Evolutionary conservation across 1,140 invertebrate species (phyloP).

Genomic region (Lepidurus couesii): DNA sequence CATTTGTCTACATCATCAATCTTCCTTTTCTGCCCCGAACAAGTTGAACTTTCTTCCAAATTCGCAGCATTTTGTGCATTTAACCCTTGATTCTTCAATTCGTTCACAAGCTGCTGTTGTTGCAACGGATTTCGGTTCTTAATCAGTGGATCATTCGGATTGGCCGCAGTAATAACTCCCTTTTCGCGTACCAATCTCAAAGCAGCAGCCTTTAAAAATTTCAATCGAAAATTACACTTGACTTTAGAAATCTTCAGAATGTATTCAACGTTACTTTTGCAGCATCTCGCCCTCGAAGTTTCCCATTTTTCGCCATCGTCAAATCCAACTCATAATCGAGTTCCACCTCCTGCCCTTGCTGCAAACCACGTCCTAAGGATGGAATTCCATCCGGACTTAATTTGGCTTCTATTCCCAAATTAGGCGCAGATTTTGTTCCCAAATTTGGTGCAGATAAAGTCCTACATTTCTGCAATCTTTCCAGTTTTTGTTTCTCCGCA

Average conservation of each 20-base stretch:
- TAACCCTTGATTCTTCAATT: not conserved
- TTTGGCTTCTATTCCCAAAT: not conserved
- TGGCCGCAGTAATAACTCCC: not conserved
- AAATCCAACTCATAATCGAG: not conserved
- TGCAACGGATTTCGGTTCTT: not conserved
- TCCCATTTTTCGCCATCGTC: not conserved
- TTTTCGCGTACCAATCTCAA: slow-evolving; percentile 7
- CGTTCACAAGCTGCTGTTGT: not conserved
- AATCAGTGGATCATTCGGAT: not conserved
- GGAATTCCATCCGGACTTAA: not conserved
- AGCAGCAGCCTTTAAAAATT: not conserved
- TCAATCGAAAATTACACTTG: no score
- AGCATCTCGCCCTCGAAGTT: not conserved
- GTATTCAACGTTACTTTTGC: not conserved
- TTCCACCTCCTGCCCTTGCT: not conserved
- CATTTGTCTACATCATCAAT: slow-evolving; percentile 57
- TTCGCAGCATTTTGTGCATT: not conserved
- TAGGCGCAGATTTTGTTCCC: not conserved
- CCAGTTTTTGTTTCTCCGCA: not conserved
- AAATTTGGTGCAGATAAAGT: not conserved
- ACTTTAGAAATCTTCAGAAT: not conserved
- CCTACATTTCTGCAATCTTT: not conserved
- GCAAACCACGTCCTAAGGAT: not conserved
- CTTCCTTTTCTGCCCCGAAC: slow-evolving; percentile 21
- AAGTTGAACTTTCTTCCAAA: not conserved